A percentile compares a stretch with the other conserved stretches of the same genome.
These are phyloP conservation scores for Aurelia sp. DNA, from an alignment of 30 jellyfish, hydroid and myxozoan species.

Conservation along the genomic window DNA sequence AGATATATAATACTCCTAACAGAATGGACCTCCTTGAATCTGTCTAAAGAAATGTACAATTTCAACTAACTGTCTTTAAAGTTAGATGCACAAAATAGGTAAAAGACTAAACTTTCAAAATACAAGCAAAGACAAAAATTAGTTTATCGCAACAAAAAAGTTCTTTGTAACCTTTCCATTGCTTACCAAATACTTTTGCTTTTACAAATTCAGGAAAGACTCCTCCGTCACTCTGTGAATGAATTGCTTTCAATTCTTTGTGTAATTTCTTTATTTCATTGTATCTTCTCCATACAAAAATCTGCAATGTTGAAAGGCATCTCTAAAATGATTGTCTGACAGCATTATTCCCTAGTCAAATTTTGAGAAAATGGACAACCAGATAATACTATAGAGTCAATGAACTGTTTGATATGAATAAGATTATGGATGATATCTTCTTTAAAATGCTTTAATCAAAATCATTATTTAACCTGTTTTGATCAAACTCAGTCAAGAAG, in stretches of 20 bases:
- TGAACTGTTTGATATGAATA: too few species aligned
- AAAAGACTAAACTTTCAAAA: not conserved
- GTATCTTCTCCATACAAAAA: conserved; percentile 92
- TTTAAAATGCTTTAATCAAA: too few species aligned
- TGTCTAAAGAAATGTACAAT: not conserved
- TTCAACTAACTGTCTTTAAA: not conserved
- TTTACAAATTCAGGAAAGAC: conserved; percentile 77
- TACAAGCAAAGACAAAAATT: not conserved
- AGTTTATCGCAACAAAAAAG: not conserved
- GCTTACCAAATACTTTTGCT: conserved; percentile 83
- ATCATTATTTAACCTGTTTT: too few species aligned
- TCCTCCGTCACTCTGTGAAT: conserved; percentile 10
- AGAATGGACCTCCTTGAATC: not conserved
- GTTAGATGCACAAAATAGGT: not conserved
- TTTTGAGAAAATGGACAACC: not conserved
- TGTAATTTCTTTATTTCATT: conserved; percentile 78
- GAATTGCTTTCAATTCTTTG: conserved; percentile 55
- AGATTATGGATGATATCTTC: too few species aligned
- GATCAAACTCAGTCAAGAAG: too few species aligned
- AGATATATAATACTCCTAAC: not conserved
- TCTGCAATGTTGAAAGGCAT: conserved; percentile 15
- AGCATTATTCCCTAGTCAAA: not conserved
- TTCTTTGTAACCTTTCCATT: not conserved
- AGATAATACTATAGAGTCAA: not conserved
- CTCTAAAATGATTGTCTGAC: not conserved